phyloP scores from a whole-genome alignment of 1,140 invertebrate genomes.

The Drosophila orosa region DNA sequence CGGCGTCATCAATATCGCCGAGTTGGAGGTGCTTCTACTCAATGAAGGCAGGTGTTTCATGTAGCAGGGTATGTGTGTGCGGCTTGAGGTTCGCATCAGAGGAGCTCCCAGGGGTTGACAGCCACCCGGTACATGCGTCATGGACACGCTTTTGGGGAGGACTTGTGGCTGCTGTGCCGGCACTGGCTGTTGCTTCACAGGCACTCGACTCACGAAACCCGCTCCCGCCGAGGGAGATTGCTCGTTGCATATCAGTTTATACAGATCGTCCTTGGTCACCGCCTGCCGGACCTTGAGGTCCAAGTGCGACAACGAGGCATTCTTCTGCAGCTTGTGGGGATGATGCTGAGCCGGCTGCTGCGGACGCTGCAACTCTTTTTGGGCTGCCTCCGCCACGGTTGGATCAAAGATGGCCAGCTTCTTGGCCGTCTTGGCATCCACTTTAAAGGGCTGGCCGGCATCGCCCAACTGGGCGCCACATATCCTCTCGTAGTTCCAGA shows the following conservation, averaged over 20 bases:
- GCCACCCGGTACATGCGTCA: constrained; percentile 71
- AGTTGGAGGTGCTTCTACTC: constrained; percentile 80
- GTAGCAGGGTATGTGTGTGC: constrained; percentile 81
- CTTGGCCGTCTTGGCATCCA: constrained; percentile 80
- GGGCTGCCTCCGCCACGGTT: constrained; percentile 71
- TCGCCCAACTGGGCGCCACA: constrained; percentile 72
- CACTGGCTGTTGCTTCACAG: constrained; percentile 53
- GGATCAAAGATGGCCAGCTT: constrained; percentile 81
- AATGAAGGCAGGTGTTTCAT: constrained; percentile 79
- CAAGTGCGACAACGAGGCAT: constrained; percentile 67
- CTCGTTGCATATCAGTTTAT: constrained; percentile 83
- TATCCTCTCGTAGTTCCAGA: constrained; percentile 84
- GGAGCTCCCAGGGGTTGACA: constrained; percentile 1
- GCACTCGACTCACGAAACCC: constrained; percentile 64
- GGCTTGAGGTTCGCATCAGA: constrained; percentile 68
- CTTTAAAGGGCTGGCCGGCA: constrained; percentile 73
- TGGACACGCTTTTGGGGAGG: constrained; percentile 78
- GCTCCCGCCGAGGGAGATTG: constrained; percentile 37
- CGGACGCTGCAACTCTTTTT: constrained; percentile 76
- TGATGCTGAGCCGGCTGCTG: constrained; percentile 54
- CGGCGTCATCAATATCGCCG: constrained; percentile 65
- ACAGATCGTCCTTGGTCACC: constrained; percentile 83
- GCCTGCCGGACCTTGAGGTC: constrained; percentile 79
- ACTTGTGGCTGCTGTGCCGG: constrained; percentile 14
- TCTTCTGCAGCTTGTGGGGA: constrained; percentile 3